Evolutionary conservation across 1,140 invertebrate species (phyloP), one percentile per base, ranked within the genome.

Genomic region (Carcinoscorpius rotundicauda): DNA sequence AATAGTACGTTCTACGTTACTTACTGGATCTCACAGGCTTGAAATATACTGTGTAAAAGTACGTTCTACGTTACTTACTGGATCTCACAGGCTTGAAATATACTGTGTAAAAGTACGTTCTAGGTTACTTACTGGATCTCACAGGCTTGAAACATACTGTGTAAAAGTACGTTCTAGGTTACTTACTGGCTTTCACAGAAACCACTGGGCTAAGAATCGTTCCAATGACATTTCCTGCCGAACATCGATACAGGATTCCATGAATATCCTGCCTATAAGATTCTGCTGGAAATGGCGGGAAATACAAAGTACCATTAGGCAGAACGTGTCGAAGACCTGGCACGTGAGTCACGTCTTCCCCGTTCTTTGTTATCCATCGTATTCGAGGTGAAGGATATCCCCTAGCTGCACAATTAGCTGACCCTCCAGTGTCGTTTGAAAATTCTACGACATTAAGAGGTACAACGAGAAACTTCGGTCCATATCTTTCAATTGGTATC

Each of bases 331-430:
- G 82, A 61, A 92, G 81, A 62, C 86, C 85, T 51, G 84, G 80
- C 64, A 85, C 79, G 55, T 82, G 58, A 11, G n/a, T 29, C 68
- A 83, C 83, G 71, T 80, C 83, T 68, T 76, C 82, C 70, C 82
- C 83, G 73, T 87, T 85, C 3, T 58, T 11, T 49, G 52, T 52
- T 6, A 52, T 62, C 69, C 93, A 97, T 69, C 93, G 91, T 70
- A 96, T 89, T 75, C 91, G 87, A 58, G 93, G 91, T 70, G 88
- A 83, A 6, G 93, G 93, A 70, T 87, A 87, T 71, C 93, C 93
- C 75, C 87, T 84, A 2, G 92, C 90, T 71, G 89, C 87, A 77
- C 93, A 97, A 77, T 93, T 89, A 59, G 97, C 88, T 69, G 88
- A 85, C 65, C 91, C 87, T 72, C 92, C 93, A 51, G 90, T 93